Evolutionary conservation across 35 echinoderm and acorn worm genomes (phyloP), one percentile per base, ranked within the genome.

Genomic region (Eucidaris tribuloides): DNA sequence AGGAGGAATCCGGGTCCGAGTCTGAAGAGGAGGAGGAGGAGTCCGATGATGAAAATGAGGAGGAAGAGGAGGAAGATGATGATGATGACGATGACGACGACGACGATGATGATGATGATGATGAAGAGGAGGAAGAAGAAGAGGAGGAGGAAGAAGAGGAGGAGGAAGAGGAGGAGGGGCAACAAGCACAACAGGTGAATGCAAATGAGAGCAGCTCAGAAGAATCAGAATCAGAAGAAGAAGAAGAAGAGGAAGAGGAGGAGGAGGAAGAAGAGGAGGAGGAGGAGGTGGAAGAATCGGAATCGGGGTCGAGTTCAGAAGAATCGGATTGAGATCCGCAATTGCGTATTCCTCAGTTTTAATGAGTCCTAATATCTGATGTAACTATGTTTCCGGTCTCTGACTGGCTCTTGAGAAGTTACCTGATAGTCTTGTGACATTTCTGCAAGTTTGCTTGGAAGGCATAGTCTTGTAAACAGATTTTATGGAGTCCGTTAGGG

Each of bases 121-220:
- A 72, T 2, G 66, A 72, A 43, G 66, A 72, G 38, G 66, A 72
- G 66, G 66, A 72, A 39, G 66, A 72, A 24, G 66, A 72, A 17
- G 66, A 72, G 66, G 66, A 72, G 15, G 66, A 39, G 7, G 66
- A 72, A 39, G 43, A 72, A n/a, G 33, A 25, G 2, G 33, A 72
- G 66, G 5, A 66, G 19, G n/a, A 72, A 39, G 66, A 72, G 66
- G 66, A 72, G 20, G 66, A 72, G 20, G 66, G 43, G 66, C 33
- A 72, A 18, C 33, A 39, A 17, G 66, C 36, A 39, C 36, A 72
- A n/a, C 25, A 25, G 2, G 33, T 40, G 66, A 5, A 66, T 15
- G n/a, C 13, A 0, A 43, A 37, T 22, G 66, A 41, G 33, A 72
- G 66, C 66, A 72, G 66, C 40, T 72, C 66, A 20, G 66, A 72